Percentiles rank a stretch among this genome's conserved stretches.
phyloP scores from a whole-genome alignment of 2,113 vertebrate genomes.

The Cisticola juncidis region DNA sequence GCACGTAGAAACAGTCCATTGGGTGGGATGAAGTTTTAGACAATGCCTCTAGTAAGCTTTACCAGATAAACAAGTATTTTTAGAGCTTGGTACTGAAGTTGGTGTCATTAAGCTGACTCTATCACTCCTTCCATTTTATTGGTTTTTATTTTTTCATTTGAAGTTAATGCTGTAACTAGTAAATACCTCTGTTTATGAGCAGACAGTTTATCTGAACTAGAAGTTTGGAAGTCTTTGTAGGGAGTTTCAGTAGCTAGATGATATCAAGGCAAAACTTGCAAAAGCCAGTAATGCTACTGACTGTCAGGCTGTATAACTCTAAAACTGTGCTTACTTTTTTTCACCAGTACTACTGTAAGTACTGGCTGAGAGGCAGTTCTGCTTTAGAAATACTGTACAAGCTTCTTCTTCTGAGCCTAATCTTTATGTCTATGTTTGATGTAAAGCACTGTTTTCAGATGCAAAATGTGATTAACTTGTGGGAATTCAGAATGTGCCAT shows the following conservation, averaged over 20 bases:
- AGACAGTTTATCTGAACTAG: neutral
- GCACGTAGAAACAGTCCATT: neutral
- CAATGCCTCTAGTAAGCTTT: neutral
- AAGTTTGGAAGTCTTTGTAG: neutral
- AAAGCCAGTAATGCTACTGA: neutral
- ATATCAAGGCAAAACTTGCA: neutral
- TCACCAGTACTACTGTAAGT: neutral
- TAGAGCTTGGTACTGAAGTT: neutral
- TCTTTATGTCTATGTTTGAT: neutral
- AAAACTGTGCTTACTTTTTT: neutral
- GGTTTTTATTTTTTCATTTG: neutral
- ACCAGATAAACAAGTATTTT: neutral
- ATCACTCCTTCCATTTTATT: neutral
- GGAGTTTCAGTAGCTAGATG: neutral
- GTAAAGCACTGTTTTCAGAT: neutral
- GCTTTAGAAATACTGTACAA: neutral
- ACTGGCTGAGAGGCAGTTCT: neutral
- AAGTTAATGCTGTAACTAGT: neutral
- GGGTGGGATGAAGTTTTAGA: neutral
- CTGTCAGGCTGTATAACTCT: neutral
- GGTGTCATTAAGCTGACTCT: neutral
- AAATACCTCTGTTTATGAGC: neutral
- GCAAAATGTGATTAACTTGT: constrained; percentile 7
- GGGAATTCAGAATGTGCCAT: neutral
- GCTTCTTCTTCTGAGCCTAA: neutral